Evolutionary conservation across 1,140 invertebrate species (phyloP).

Genomic region (Aphis craccivora): DNA sequence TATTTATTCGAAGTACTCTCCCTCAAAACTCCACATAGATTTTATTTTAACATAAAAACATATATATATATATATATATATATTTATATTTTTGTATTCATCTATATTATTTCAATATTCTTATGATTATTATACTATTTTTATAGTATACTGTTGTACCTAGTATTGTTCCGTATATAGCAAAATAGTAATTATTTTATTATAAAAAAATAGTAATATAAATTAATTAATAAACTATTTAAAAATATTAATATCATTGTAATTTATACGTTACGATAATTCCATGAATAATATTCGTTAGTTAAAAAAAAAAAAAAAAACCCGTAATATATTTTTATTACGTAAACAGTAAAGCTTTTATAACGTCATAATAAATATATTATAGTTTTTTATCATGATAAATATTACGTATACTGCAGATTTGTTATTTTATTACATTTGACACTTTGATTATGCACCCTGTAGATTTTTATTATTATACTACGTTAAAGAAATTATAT

Average conservation of each 20-base stretch:
- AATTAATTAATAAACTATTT: background rate
- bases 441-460: background rate
- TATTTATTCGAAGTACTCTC: too few species aligned
- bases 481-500: background rate
- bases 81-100: too few species aligned
- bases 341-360: background rate
- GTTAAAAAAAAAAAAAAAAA: background rate
- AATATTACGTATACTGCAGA: constrained; percentile 2
- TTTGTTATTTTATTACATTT: background rate
- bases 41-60: too few species aligned
- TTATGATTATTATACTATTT: background rate
- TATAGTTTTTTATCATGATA: background rate
- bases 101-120: too few species aligned
- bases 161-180: background rate
- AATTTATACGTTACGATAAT: background rate
- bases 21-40: too few species aligned
- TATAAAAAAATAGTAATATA: background rate
- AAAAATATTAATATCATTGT: background rate
- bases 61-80: too few species aligned
- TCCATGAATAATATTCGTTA: background rate
- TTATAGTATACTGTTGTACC: background rate
- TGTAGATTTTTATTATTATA: too few species aligned
- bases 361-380: background rate
- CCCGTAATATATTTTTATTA: background rate
- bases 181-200: background rate